Conservation (phyloP, 2,797 vertebrate species). For the Myripristis murdjan region DNA sequence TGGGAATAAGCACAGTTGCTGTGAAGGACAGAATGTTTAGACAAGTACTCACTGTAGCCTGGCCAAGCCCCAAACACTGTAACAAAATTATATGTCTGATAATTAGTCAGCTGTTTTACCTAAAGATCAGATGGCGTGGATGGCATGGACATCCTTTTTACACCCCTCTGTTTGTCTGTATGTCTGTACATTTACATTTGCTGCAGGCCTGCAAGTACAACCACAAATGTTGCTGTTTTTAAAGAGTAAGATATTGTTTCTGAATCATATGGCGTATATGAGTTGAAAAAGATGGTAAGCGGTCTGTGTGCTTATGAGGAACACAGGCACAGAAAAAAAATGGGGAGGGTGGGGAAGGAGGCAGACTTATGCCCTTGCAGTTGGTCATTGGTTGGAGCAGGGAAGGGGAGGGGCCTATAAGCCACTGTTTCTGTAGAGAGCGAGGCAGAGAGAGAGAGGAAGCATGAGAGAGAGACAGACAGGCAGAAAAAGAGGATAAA, state of each 20-base stretch:
- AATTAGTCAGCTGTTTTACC: background rate
- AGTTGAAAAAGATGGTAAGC: background rate
- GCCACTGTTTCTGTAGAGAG: constrained; percentile 81
- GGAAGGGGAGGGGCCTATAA: constrained; percentile 79
- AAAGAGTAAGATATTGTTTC: constrained; percentile 36
- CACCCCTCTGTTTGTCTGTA: background rate
- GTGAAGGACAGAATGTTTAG: constrained; percentile 7
- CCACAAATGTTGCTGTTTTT: constrained; percentile 35
- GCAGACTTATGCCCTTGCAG: constrained; percentile 73
- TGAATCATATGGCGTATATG: constrained; percentile 16
- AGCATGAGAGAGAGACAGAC: constrained; percentile 28
- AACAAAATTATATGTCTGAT: constrained; percentile 3
- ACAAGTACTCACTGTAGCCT: background rate
- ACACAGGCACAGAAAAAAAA: constrained; percentile 39
- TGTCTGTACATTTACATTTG: background rate
- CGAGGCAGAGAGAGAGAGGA: constrained; percentile 64
- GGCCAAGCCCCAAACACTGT: background rate
- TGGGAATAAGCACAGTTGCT: background rate
- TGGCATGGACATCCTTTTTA: background rate
- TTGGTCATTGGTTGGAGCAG: constrained; percentile 83
- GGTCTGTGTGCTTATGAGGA: constrained; percentile 42
- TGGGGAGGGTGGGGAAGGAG: constrained; percentile 66
- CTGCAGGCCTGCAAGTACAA: background rate
- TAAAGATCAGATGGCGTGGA: background rate
- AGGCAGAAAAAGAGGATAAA: constrained; percentile 69